Evolutionary conservation across 1,140 invertebrate genomes (phyloP).

Genomic region (Parasteatoda tepidariorum): DNA sequence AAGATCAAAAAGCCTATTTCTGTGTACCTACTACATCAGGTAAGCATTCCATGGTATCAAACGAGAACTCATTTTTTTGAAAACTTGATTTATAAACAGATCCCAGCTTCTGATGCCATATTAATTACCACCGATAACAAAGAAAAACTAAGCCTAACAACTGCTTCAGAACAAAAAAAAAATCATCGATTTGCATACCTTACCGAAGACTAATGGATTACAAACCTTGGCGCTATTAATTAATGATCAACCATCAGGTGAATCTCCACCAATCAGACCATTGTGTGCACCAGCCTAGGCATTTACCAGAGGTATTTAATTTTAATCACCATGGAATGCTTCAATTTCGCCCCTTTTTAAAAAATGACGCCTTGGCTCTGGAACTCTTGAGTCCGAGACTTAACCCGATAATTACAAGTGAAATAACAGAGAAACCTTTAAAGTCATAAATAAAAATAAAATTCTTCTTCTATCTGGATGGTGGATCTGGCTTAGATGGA

Average conservation of each 20-base stretch:
- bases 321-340: neutral
- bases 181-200: neutral
- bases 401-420: conserved; percentile 51
- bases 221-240: neutral
- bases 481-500: neutral
- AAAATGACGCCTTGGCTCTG: neutral
- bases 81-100: neutral
- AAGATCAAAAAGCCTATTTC: no score
- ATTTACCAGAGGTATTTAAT: neutral
- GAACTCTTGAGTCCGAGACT: neutral
- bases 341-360: neutral
- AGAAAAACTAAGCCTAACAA: neutral
- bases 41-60: no score
- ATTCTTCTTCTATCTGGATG: neutral
- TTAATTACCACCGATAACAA: neutral
- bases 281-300: neutral
- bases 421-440: conserved; percentile 33
- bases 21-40: no score
- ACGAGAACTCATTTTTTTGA: neutral
- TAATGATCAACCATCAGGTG: neutral
- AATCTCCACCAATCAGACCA: neutral
- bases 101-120: neutral
- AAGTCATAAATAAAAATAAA: conserved; percentile 40
- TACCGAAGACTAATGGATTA: neutral
- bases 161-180: neutral